Conservation (phyloP, 2,113 vertebrate species). For the Marcusenius ussheri region DNA sequence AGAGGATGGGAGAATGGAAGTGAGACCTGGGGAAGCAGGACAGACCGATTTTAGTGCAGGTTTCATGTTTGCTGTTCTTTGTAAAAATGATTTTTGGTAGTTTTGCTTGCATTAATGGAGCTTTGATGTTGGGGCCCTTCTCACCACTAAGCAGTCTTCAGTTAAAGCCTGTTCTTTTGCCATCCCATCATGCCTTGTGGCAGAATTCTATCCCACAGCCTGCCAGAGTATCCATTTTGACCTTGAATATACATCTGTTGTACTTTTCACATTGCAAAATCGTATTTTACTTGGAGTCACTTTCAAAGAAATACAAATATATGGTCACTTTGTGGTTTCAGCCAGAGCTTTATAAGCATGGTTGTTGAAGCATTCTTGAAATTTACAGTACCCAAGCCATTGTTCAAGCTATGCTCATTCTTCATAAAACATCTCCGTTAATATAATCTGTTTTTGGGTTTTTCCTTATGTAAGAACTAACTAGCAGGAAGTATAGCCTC, state of each 20-base stretch:
- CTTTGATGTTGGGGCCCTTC: background rate
- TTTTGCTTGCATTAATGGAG: background rate
- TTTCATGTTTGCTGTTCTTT: background rate
- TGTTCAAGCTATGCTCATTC: background rate
- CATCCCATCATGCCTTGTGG: background rate
- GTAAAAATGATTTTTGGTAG: background rate
- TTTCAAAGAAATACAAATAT: background rate
- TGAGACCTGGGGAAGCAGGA: background rate
- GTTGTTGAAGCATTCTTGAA: background rate
- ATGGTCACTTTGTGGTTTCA: background rate
- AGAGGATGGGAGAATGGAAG: background rate
- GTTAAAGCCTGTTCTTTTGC: background rate
- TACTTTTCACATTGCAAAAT: background rate
- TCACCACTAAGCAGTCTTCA: background rate
- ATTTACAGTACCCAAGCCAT: background rate
- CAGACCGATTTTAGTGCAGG: background rate
- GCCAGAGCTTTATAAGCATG: background rate
- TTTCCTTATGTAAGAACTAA: background rate
- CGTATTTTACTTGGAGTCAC: background rate
- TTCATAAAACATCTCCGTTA: background rate
- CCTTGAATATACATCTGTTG: background rate
- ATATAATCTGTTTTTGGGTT: background rate
- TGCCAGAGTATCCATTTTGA: background rate
- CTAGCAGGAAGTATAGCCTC: background rate
- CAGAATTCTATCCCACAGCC: background rate